These are phyloP conservation scores for Lophochroa leadbeateri DNA, from an alignment of 2,113 vertebrate species.

Conservation along the genomic window DNA sequence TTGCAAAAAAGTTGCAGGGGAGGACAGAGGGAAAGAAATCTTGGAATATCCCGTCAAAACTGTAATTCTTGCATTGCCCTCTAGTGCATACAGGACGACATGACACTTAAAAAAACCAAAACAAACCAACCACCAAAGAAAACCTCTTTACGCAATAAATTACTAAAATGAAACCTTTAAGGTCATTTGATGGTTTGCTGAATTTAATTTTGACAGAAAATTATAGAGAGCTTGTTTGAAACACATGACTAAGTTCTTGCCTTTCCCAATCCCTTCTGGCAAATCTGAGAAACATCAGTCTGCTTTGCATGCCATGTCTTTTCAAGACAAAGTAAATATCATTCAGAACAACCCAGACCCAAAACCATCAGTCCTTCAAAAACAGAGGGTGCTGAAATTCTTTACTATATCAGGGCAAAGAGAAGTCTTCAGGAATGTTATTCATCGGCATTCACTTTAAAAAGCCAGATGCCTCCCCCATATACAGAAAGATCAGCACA, in stretches of 20 bases:
- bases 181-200: slow-evolving; percentile 35
- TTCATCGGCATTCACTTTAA: not conserved
- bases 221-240: not conserved
- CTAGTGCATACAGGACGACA: slow-evolving; percentile 62
- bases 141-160: not conserved
- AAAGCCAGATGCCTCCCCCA: not conserved
- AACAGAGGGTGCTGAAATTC: not conserved
- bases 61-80: slow-evolving; percentile 76
- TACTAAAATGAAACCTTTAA: slow-evolving; percentile 5
- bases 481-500: not conserved
- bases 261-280: not conserved
- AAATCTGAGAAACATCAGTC: not conserved
- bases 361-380: not conserved
- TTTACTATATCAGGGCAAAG: not conserved
- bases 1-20: not conserved
- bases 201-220: slow-evolving; percentile 23
- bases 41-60: not conserved
- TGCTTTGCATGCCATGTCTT: not conserved
- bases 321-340: not conserved
- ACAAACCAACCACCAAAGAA: not conserved
- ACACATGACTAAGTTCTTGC: not conserved
- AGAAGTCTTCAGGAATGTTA: not conserved
- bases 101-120: not conserved
- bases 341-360: not conserved
- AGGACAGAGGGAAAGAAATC: not conserved